Conservation (phyloP, 2,888 invertebrate genomes). For the Phytoseiulus persimilis region DNA sequence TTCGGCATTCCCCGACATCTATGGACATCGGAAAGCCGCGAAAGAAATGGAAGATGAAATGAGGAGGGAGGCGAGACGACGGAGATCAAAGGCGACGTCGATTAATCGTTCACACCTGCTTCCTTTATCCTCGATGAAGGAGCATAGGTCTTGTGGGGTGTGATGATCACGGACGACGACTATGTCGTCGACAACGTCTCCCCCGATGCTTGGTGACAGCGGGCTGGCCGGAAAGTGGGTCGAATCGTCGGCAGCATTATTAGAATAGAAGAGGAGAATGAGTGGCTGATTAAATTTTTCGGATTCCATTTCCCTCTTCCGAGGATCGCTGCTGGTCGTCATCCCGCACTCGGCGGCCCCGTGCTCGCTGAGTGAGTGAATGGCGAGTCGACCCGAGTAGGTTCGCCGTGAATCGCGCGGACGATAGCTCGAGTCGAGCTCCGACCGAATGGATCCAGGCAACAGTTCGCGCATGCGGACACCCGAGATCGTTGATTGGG, state of each 20-base stretch:
- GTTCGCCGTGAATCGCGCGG: not conserved
- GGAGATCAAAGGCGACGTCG: not conserved
- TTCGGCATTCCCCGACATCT: not conserved
- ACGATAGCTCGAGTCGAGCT: not conserved
- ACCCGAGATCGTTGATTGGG: too few relatives aligned
- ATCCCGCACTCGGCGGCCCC: not conserved
- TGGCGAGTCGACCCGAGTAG: not conserved
- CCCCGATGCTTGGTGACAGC: not conserved
- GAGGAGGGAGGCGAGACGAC: not conserved
- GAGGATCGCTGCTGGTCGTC: not conserved
- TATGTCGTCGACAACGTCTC: not conserved
- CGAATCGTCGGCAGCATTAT: not conserved
- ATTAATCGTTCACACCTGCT: not conserved
- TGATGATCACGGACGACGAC: not conserved
- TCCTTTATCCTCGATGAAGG: not conserved
- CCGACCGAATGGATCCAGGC: too few relatives aligned
- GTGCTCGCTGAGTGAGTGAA: not conserved
- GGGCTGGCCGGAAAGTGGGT: not conserved
- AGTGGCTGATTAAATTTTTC: not conserved
- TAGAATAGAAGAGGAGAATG: not conserved
- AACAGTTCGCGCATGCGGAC: too few relatives aligned
- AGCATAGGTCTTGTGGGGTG: not conserved
- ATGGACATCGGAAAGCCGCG: not conserved
- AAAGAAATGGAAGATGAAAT: not conserved
- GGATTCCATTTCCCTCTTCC: constrained; percentile 5